Conservation (phyloP, 2,113 vertebrate species). For the Anguilla japonica region DNA sequence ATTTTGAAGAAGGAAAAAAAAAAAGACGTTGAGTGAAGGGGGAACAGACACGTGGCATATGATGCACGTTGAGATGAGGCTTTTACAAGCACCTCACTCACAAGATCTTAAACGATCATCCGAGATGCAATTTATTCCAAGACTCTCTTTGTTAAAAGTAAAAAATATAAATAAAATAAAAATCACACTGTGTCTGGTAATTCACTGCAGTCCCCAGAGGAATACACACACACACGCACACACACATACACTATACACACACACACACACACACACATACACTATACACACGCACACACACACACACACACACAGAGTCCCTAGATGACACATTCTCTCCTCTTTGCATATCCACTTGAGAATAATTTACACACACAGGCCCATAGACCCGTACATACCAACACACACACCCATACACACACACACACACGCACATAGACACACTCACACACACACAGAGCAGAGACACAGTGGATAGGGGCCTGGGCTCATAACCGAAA, state of each 20-base stretch:
- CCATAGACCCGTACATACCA: not conserved
- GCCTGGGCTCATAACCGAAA: too few relatives aligned
- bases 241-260: too few relatives aligned
- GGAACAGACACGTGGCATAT: not conserved
- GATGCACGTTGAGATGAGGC: not conserved
- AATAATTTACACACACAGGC: too few relatives aligned
- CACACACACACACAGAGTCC: not conserved
- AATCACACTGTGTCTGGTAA: not conserved
- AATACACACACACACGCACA: not conserved
- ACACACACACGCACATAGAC: not conserved
- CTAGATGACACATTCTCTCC: not conserved
- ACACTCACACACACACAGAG: not conserved
- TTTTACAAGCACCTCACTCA: not conserved
- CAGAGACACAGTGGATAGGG: too few relatives aligned
- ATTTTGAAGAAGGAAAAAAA: not conserved
- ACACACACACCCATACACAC: not conserved
- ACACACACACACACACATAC: too few relatives aligned
- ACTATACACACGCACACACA: too few relatives aligned
- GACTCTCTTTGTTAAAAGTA: not conserved
- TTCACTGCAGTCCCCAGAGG: not conserved
- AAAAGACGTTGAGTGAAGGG: not conserved
- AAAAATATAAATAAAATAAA: not conserved
- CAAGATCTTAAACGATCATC: conserved; percentile 2
- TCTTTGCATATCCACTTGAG: not conserved
- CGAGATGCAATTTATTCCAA: conserved; percentile 13